Percentiles rank a stretch among this genome's conserved stretches.
These are phyloP conservation scores for Siderastrea siderea DNA, from an alignment of 92 coral and sea anemone species.

Conservation along the genomic window DNA sequence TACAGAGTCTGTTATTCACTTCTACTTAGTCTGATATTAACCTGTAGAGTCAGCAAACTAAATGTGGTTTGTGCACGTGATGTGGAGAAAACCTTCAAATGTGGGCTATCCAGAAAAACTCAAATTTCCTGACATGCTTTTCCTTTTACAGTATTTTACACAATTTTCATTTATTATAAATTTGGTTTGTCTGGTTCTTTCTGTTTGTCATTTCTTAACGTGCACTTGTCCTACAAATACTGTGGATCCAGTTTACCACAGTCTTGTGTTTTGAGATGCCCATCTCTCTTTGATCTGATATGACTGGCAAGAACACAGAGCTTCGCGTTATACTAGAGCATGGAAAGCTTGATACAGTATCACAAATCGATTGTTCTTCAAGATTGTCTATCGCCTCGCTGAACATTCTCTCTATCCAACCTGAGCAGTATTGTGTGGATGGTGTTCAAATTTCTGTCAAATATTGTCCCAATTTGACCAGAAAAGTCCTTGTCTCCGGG, in stretches of 20 bases:
- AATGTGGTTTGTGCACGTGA: no score
- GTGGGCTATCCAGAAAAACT: no score
- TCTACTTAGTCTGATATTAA: no score
- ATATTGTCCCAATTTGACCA: neutral
- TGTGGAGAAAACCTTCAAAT: no score
- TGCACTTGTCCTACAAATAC: neutral
- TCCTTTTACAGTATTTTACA: neutral
- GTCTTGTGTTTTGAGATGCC: slow-evolving; percentile 13
- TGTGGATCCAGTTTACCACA: slow-evolving; percentile 24
- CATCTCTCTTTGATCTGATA: neutral
- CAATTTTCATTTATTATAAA: no score
- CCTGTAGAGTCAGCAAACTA: no score
- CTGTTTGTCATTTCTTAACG: neutral
- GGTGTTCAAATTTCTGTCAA: neutral
- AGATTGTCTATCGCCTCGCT: neutral
- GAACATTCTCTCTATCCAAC: neutral
- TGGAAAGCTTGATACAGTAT: slow-evolving; percentile 29
- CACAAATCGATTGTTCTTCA: slow-evolving; percentile 39
- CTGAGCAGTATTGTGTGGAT: neutral
- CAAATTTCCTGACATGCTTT: no score
- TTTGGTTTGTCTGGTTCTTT: no score
- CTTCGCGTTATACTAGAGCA: slow-evolving; percentile 22
- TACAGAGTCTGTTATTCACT: no score
- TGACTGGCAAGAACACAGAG: neutral
- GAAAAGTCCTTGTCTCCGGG: neutral